phyloP scores from a whole-genome alignment of 2,888 invertebrate genomes.

The Caenorhabditis becei region DNA sequence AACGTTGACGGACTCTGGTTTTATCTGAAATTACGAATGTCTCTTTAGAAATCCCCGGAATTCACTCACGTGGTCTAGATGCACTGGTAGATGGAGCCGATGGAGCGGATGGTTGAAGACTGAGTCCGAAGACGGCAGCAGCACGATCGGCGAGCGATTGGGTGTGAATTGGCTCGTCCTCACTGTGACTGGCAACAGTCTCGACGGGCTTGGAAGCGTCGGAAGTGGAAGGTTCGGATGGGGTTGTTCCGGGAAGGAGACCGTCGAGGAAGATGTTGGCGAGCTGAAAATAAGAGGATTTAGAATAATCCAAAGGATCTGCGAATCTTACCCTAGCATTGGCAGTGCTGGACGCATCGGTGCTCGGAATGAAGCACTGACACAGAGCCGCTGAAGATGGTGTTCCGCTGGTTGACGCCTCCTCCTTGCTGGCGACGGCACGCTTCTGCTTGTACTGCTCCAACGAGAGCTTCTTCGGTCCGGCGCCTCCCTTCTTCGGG shows the following conservation, averaged over 20 bases:
- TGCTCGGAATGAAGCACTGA: conserved; percentile 55
- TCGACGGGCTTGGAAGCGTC: not conserved
- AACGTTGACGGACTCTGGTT: not conserved
- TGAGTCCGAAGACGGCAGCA: conserved; percentile 7
- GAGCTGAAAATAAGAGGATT: conserved; percentile 23
- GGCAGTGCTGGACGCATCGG: conserved; percentile 23
- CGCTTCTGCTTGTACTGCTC: conserved; percentile 31
- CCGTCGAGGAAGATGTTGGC: conserved; percentile 10
- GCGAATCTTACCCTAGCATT: not conserved
- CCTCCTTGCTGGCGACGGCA: conserved; percentile 7
- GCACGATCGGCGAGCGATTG: conserved; percentile 9
- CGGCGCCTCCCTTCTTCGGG: not conserved
- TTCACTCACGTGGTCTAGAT: not conserved
- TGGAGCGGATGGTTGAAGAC: not conserved
- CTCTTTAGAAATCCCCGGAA: no score
- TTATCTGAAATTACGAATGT: not conserved
- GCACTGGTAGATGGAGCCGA: not conserved
- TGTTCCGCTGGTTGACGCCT: not conserved
- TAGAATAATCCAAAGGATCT: not conserved
- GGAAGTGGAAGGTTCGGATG: no score
- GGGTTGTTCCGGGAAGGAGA: not conserved
- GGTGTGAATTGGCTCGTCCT: conserved; percentile 12
- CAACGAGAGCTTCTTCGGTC: conserved; percentile 32
- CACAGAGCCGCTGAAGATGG: not conserved
- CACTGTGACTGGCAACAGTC: not conserved